These are phyloP conservation scores for Antheraea mylitta DNA, from an alignment of 1,140 invertebrate species.

Conservation along the genomic window DNA sequence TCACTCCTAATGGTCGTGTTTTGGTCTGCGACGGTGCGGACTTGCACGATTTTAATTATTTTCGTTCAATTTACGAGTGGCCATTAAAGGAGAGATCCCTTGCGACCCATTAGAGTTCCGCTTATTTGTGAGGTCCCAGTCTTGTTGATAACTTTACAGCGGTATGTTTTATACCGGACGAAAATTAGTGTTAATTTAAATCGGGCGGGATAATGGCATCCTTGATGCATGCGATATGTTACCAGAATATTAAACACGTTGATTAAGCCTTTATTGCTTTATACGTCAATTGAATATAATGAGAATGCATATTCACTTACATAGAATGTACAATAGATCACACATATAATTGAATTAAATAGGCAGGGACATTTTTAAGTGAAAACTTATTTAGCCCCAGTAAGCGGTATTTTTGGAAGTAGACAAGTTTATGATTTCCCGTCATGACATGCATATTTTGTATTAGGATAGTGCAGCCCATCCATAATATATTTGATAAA, in stretches of 20 bases:
- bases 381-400: no score
- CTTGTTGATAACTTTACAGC: constrained; percentile 73
- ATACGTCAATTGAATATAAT: background rate
- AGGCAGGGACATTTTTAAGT: no score
- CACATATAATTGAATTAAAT: background rate
- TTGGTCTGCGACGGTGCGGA: constrained; percentile 62
- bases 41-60: constrained; percentile 75
- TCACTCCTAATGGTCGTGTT: constrained; percentile 67
- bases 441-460: no score
- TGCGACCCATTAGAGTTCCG: constrained; percentile 62
- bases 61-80: constrained; percentile 76
- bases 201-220: constrained; percentile 13
- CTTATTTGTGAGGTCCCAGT: constrained; percentile 47
- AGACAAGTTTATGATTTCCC: no score
- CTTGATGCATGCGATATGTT: constrained; percentile 40
- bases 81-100: constrained; percentile 70
- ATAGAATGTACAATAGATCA: background rate
- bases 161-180: constrained; percentile 59
- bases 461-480: no score
- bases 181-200: constrained; percentile 62
- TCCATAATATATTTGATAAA: no score
- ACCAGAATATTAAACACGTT: constrained; percentile 40
- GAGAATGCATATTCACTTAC: background rate
- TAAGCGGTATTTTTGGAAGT: no score
- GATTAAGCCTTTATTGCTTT: background rate